phyloP scores from a whole-genome alignment of 1,140 invertebrate genomes.

The Bombyx mandarina region DNA sequence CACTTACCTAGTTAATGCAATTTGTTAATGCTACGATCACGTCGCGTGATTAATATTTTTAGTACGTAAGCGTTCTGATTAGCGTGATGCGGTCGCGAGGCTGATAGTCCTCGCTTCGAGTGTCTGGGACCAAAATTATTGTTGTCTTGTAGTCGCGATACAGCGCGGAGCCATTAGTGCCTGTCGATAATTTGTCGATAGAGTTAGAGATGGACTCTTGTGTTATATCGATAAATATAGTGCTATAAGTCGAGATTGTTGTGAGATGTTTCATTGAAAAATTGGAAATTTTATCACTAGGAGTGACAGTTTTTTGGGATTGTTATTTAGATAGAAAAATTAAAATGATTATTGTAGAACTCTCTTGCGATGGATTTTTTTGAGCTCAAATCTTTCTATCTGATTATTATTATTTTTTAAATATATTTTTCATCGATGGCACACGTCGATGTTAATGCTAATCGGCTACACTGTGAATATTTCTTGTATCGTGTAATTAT shows the following conservation, averaged over 20 bases:
- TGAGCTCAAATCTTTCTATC: constrained; percentile 8
- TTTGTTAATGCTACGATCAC: constrained; percentile 48
- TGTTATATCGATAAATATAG: constrained; percentile 1
- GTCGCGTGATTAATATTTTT: constrained; percentile 11
- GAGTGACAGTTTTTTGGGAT: constrained; percentile 42
- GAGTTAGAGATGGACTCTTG: background rate
- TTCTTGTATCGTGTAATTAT: constrained; percentile 10
- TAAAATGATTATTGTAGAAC: constrained; percentile 10
- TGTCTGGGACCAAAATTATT: constrained; percentile 52
- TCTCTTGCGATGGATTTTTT: constrained; percentile 4
- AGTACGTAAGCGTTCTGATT: constrained; percentile 45
- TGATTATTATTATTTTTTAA: background rate
- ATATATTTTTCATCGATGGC: background rate
- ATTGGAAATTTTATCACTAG: constrained; percentile 21
- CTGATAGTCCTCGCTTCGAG: constrained; percentile 3
- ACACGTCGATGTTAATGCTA: background rate
- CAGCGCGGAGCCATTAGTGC: background rate
- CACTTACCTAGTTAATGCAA: constrained; percentile 32
- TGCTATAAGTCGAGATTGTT: constrained; percentile 1
- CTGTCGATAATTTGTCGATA: background rate
- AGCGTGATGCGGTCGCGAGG: constrained; percentile 11
- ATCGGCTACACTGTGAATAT: background rate
- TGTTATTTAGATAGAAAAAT: constrained; percentile 53
- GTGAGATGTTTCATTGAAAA: constrained; percentile 6
- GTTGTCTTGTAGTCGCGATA: constrained; percentile 4